These are phyloP conservation scores for Patiria pectinifera DNA, from an alignment of 53 echinoderm and acorn worm species.

Conservation along the genomic window DNA sequence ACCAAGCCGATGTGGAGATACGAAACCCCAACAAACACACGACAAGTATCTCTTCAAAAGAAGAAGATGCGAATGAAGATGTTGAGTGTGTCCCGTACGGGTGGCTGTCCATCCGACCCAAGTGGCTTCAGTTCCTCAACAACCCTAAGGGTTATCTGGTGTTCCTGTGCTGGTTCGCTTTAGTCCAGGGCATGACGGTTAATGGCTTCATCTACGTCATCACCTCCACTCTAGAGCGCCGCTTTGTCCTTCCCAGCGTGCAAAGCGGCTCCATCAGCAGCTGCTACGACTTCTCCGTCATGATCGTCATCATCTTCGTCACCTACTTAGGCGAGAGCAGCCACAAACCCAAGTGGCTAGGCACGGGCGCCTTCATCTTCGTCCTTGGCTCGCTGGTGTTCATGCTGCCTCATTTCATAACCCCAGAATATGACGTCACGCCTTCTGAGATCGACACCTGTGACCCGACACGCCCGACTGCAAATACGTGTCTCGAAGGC, in stretches of 20 bases:
- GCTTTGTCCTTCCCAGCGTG: conserved; percentile 88
- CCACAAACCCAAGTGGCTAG: conserved; percentile 87
- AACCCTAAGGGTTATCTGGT: conserved; percentile 83
- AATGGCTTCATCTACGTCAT: conserved; percentile 92
- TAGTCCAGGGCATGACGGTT: conserved; percentile 93
- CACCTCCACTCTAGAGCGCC: conserved; percentile 82
- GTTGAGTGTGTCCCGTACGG: conserved; percentile 56
- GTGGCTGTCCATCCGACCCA: conserved; percentile 68
- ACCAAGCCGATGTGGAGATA: conserved; percentile 22
- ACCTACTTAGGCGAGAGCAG: conserved; percentile 90
- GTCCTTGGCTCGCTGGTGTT: conserved; percentile 80
- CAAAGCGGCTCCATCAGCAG: conserved; percentile 91
- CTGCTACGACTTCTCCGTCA: conserved; percentile 92
- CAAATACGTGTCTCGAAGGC: conserved; percentile 3
- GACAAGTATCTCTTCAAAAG: neutral
- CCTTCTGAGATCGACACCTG: conserved; percentile 52
- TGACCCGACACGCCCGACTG: conserved; percentile 48
- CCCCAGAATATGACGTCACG: conserved; percentile 68
- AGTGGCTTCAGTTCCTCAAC: conserved; percentile 73
- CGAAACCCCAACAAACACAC: neutral
- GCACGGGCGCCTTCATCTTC: conserved; percentile 80
- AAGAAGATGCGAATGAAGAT: conserved; percentile 17
- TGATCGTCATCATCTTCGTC: conserved; percentile 86
- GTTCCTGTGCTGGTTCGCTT: conserved; percentile 82
- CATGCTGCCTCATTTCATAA: conserved; percentile 87